phyloP scores from a whole-genome alignment of 2,797 vertebrate genomes.

The Gymnoscopelus braueri region DNA sequence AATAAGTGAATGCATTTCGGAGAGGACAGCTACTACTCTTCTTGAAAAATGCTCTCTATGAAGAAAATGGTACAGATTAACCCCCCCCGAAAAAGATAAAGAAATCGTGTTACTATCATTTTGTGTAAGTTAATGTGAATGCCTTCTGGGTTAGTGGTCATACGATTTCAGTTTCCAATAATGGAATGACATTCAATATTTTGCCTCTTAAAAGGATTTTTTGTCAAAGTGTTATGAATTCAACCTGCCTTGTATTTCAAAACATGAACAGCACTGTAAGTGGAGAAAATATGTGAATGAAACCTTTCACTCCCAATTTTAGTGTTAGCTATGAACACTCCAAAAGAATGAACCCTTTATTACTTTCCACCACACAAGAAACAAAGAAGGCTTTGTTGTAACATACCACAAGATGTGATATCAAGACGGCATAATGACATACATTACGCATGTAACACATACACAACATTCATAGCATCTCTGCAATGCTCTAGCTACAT shows the following conservation, averaged over 20 bases:
- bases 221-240: slow-evolving; percentile 74
- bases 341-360: slow-evolving; percentile 78
- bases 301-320: slow-evolving; percentile 71
- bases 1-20: slow-evolving; percentile 73
- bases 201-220: slow-evolving; percentile 75
- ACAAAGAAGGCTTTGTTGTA: slow-evolving; percentile 74
- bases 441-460: slow-evolving; percentile 59
- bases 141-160: slow-evolving; percentile 72
- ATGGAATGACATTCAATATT: slow-evolving; percentile 78
- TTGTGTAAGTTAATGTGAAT: slow-evolving; percentile 72
- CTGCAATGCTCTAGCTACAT: slow-evolving; percentile 39
- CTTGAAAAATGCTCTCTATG: slow-evolving; percentile 39
- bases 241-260: slow-evolving; percentile 77
- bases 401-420: slow-evolving; percentile 71
- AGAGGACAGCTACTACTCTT: slow-evolving; percentile 42
- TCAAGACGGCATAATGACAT: slow-evolving; percentile 63
- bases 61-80: slow-evolving; percentile 42
- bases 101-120: slow-evolving; percentile 42
- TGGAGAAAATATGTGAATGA: slow-evolving; percentile 72
- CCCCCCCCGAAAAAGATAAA: slow-evolving; percentile 9
- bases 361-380: slow-evolving; percentile 50
- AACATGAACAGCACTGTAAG: slow-evolving; percentile 64
- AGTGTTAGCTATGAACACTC: slow-evolving; percentile 61
- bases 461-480: slow-evolving; percentile 56
- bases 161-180: slow-evolving; percentile 70